phyloP scores from a whole-genome alignment of 2,113 vertebrate species.

The Amphiprion ocellaris region DNA sequence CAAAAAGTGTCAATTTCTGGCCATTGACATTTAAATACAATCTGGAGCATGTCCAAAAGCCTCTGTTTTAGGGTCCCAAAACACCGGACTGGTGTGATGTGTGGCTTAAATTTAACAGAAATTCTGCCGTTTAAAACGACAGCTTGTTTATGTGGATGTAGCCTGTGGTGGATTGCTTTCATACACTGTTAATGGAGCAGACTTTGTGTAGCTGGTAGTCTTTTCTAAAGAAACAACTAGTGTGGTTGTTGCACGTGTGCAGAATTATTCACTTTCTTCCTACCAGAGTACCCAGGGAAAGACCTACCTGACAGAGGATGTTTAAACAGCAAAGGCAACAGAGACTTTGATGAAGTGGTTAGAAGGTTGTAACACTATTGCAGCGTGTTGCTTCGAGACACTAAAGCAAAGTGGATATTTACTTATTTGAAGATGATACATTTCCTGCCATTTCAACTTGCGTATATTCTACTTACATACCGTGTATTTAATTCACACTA shows the following conservation, averaged over 20 bases:
- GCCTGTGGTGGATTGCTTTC: neutral
- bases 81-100: too few relatives aligned
- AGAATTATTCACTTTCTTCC: slow-evolving; percentile 13
- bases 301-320: slow-evolving; percentile 14
- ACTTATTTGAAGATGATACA: slow-evolving; percentile 38
- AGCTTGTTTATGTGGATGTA: too few relatives aligned
- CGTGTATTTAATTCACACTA: slow-evolving; percentile 7
- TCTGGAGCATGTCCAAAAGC: too few relatives aligned
- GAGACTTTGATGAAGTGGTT: slow-evolving; percentile 28
- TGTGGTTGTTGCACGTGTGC: slow-evolving; percentile 1
- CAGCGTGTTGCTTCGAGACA: slow-evolving; percentile 2
- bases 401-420: slow-evolving; percentile 21
- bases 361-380: neutral
- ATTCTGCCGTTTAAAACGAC: too few relatives aligned
- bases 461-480: neutral
- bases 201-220: neutral
- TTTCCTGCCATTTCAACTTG: slow-evolving; percentile 16
- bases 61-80: too few relatives aligned
- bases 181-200: slow-evolving; percentile 1
- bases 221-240: slow-evolving; percentile 8
- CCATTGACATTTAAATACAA: too few relatives aligned
- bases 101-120: too few relatives aligned
- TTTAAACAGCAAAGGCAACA: slow-evolving; percentile 15
- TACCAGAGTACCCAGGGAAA: neutral
- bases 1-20: too few relatives aligned